Base-by-base conservation (phyloP, 2,113 vertebrate species). In the Plecturocebus donacophilus region DNA sequence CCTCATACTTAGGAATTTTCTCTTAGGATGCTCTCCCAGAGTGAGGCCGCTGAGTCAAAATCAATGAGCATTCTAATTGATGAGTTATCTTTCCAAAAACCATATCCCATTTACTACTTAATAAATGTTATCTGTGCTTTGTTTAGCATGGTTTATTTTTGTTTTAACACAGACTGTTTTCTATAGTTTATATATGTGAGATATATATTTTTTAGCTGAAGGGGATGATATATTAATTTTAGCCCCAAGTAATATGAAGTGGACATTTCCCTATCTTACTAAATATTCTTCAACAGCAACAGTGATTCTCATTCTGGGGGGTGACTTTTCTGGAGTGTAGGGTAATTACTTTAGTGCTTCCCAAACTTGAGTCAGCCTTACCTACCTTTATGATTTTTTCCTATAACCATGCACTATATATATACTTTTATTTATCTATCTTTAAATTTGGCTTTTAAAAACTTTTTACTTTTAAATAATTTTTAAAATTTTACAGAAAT, bases 1-100 rank as follows among this genome's bases (percentile, higher is more conserved):
- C 5, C 1, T 83, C 79, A 61, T 70, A 49, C 27, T 77, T 77
- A 0, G 20, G 80, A n/a, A 52, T 45, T 83, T 93, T 82, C 75
- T 92, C 77, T 96, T 30, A 83, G 89, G 71, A 52, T 68, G 82
- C 17, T n/a, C 76, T 70, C 35, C n/a, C 80, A 52, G 58, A 91
- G 40, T n/a, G 21, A 94, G 76, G 66, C 54, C 68, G 77, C 52
- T 58, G 38, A 76, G 25, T 76, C 47, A 91, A 91, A 91, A 68
- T 21, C 35, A 70, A 32, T 77, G 76, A 91, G 8, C 75, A 87
- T 87, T 91, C 91, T 94, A 94, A 70, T 45, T 76, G 76, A 91
- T 71, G 54, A 89, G 70, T 71, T 87, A 38, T n/a, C 38, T 94
- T 87, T 61, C 76, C n/a, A 82, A 83, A 87, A 95, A 38, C 76